Evolutionary conservation across 2,888 invertebrate genomes (phyloP).

Genomic region (Epirrhoe alternata): DNA sequence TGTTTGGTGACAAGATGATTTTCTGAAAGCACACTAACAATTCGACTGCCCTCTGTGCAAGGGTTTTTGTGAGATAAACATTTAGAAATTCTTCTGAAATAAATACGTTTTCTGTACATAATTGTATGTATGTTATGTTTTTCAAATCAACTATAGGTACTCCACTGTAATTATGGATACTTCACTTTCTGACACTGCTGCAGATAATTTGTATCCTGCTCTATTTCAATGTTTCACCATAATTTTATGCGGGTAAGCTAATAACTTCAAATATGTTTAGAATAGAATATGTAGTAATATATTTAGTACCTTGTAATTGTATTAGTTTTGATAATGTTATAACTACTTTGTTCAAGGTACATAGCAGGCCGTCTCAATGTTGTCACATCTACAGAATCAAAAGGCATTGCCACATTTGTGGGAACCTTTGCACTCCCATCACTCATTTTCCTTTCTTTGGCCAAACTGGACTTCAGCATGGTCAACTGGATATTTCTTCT

Average conservation of each 20-base stretch:
- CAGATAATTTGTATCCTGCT: constrained; percentile 95
- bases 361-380: constrained; percentile 93
- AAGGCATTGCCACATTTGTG: constrained; percentile 96
- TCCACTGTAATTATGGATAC: constrained; percentile 50
- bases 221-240: constrained; percentile 96
- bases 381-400: constrained; percentile 92
- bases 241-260: constrained; percentile 93
- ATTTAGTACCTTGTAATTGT: background rate
- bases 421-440: constrained; percentile 97
- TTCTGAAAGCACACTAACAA: background rate
- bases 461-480: constrained; percentile 91
- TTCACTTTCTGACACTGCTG: constrained; percentile 65
- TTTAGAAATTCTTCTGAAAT: background rate
- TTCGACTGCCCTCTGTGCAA: background rate
- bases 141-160: too few relatives aligned
- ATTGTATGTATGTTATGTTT: too few relatives aligned
- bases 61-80: background rate
- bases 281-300: too few relatives aligned
- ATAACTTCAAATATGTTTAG: too few relatives aligned
- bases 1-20: too few relatives aligned
- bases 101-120: background rate
- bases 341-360: constrained; percentile 85
- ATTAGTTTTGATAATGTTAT: background rate
- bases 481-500: constrained; percentile 97
- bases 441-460: constrained; percentile 95